Evolutionary conservation across 2,888 invertebrate species (phyloP), one percentile per base, ranked within the genome.

Genomic region (Lissonota sp.): DNA sequence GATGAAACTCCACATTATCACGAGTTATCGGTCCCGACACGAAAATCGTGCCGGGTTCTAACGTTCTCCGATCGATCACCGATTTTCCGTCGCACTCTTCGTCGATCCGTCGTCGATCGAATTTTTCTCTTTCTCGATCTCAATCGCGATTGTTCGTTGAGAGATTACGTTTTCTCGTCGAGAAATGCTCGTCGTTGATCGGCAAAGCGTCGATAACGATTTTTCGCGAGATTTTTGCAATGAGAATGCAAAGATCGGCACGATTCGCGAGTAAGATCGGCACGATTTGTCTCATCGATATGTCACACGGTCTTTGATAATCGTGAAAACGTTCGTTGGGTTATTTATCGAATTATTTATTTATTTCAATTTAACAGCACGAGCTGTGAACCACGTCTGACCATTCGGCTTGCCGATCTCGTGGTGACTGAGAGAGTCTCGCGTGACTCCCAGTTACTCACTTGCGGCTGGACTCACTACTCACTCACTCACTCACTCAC

Each of bases 371-470:
- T 58, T 64, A 51, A 79, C 66, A 84, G 79, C 83, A 79, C 79
- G 82, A 86, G 86, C 83, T 26, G 84, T 26, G 84, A 82, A 79
- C 87, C 89, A 87, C 89, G 89, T 86, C 88, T 90, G 91, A 92
- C 92, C 91, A 92, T 91, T 91, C 92, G 88, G 90, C 89, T 91
- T 89, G 92, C 91, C 92, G 92, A 92, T 92, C 92, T 92, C 91
- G 91, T 92, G 91, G 87, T 91, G 91, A 92, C 92, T 92, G 92
- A 91, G 90, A 89, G 89, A 87, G 88, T 88, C 88, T 86, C 89
- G 89, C 82, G 84, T 87, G 88, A 88, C 90, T 90, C 87, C 87
- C 91, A 90, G 91, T 90, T 90, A 90, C 90, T 90, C 89, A 89
- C 89, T 91, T 86, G 49, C 12, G 86, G 85, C 84, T 84, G 88